phyloP scores from a whole-genome alignment of 2,797 vertebrate species.

The Bryconaethiops microstoma region DNA sequence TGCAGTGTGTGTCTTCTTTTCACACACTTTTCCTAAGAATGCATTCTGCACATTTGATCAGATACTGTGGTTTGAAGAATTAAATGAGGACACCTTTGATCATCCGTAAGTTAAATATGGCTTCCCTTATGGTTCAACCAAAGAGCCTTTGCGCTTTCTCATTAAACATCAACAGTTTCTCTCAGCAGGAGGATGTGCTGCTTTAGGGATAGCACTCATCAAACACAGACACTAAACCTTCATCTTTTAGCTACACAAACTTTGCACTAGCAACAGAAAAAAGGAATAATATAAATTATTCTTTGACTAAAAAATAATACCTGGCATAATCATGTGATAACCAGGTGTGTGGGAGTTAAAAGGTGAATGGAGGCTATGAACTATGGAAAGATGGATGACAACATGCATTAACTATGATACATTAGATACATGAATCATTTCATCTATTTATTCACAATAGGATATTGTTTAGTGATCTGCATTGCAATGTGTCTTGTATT shows the following conservation, averaged over 20 bases:
- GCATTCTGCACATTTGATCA: conserved; percentile 13
- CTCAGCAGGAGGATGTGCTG: background rate
- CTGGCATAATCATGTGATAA: background rate
- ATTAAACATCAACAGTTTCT: conserved; percentile 6
- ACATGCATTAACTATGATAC: too few species aligned
- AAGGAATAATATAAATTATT: background rate
- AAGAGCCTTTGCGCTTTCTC: conserved; percentile 10
- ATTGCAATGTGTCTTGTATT: too few species aligned
- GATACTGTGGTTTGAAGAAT: background rate
- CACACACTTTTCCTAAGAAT: background rate
- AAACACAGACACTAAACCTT: background rate
- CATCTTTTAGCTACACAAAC: background rate
- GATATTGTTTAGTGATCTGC: too few species aligned
- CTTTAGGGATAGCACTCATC: conserved; percentile 7
- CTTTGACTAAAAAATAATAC: background rate
- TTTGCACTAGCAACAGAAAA: conserved; percentile 2
- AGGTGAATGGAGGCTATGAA: too few species aligned
- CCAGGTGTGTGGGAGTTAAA: background rate
- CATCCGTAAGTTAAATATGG: conserved; percentile 22
- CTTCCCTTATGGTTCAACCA: conserved; percentile 11
- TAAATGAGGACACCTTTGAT: conserved; percentile 40
- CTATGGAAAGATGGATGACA: too few species aligned
- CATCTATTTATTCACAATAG: too few species aligned
- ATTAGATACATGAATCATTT: too few species aligned
- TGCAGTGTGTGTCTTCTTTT: background rate